Conservation (phyloP, 2,113 vertebrate genomes). For the Cynoglossus semilaevis region DNA sequence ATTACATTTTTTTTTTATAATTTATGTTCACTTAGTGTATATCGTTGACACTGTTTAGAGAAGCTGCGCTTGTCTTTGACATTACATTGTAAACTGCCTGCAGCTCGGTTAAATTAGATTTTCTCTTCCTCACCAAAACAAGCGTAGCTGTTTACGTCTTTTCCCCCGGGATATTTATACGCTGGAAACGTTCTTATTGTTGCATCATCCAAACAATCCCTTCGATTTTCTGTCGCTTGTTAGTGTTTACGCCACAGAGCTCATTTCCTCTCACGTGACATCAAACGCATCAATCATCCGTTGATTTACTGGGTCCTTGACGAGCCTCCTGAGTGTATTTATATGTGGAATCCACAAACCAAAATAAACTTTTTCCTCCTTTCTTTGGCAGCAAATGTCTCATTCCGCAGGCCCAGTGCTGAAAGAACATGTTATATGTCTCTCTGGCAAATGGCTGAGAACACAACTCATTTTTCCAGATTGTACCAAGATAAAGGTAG, state of each 20-base stretch:
- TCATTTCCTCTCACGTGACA: conserved; percentile 25
- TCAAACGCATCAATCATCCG: conserved; percentile 6
- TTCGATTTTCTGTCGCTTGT: conserved; percentile 22
- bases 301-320: conserved; percentile 2
- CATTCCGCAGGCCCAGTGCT: conserved; percentile 7
- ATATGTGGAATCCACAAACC: conserved; percentile 15
- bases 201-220: conserved; percentile 14
- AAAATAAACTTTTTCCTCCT: conserved; percentile 19
- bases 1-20: too few species aligned
- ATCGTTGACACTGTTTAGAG: conserved; percentile 39
- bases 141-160: conserved; percentile 21
- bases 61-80: conserved; percentile 32
- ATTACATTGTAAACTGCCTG: conserved; percentile 16
- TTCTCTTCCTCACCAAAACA: conserved; percentile 23
- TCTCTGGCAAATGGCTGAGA: conserved; percentile 18
- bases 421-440: conserved; percentile 5
- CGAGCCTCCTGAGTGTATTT: conserved; percentile 19
- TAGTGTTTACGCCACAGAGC: conserved; percentile 18
- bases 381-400: conserved; percentile 13
- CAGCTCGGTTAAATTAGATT: conserved; percentile 14
- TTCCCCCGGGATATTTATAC: conserved; percentile 32
- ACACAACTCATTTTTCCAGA: conserved; percentile 11
- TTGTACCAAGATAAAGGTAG: background rate
- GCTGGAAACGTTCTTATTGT: conserved; percentile 18
- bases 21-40: background rate